Base-by-base conservation (phyloP, 2,113 vertebrate genomes). In the Mustela lutreola region DNA sequence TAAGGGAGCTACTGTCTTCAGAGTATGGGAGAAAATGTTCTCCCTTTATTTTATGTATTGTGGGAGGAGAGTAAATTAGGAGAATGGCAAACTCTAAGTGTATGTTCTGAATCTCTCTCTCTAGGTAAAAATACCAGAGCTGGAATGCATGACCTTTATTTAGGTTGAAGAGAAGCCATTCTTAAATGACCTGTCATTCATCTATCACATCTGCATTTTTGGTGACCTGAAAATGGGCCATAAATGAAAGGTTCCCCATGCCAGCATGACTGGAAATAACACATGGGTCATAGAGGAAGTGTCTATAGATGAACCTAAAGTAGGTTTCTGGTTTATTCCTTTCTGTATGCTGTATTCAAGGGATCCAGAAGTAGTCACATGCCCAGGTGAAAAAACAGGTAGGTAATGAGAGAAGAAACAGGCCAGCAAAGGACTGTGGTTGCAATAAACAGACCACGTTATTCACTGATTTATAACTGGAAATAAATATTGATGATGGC, bases 1-100 rank as follows among this genome's bases (percentile, higher is more conserved):
- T 48, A 91, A 11, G 60, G 53, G 9, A 53, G 45, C 2, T 71
- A 24, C 9, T 60, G 9, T 50, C 19, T 53, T 24, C 21, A 70
- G 7, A 19, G 0, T 1, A 9, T 56, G 5, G 2, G 7, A 10
- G 11, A 11, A 67, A 81, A 11, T 1, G 7, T 11, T 63, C 12
- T 36, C 1, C 1, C 11, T 50, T 53, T 11, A 11, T 60, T 78
- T 39, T 82, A 7, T 53, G 33, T 58, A 24, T n/a, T 81, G 7
- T 6, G 4, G 4, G 0, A 7, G 70, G 8, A 39, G 11, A 75
- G 42, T 63, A 10, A 85, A 82, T 58, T 73, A 58, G 3, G 7
- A 1, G 7, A 97, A 85, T 14, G 42, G 93, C 14, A 62, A 36
- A 4, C 1, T 65, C 22, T 33, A 36, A 36, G 85, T 11, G 8